Percentiles rank a stretch among this genome's conserved stretches.
Conservation (phyloP, 2,888 invertebrate genomes). For the Empis stercorea region DNA sequence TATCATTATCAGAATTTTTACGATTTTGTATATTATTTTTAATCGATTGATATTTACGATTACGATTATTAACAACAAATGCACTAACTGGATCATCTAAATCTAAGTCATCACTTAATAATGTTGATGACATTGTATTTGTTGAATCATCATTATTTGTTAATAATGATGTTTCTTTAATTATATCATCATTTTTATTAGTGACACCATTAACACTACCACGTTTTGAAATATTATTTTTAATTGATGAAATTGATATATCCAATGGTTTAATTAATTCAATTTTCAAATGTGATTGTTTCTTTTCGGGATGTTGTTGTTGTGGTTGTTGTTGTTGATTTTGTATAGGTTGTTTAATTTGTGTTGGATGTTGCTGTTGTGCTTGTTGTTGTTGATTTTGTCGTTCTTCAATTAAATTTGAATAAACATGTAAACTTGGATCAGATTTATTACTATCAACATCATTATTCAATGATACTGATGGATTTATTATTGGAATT, state of each 20-base stretch:
- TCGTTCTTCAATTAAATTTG: constrained; percentile 32
- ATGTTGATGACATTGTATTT: constrained; percentile 26
- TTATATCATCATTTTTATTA: constrained; percentile 11
- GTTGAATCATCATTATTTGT: constrained; percentile 10
- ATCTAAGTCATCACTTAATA: constrained; percentile 34
- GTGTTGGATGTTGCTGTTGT: constrained; percentile 1
- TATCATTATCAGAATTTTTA: constrained; percentile 6
- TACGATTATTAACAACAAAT: constrained; percentile 23
- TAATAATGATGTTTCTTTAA: constrained; percentile 3
- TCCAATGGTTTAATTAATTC: too few species aligned
- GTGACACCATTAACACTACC: background rate
- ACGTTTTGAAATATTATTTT: constrained; percentile 7
- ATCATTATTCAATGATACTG: constrained; percentile 12
- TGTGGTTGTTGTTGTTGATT: background rate
- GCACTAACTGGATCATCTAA: constrained; percentile 35
- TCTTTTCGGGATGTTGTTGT: background rate
- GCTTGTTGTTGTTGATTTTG: constrained; percentile 4
- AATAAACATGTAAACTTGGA: constrained; percentile 32
- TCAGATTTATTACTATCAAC: constrained; percentile 17
- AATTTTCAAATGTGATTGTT: background rate
- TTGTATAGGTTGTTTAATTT: constrained; percentile 16
- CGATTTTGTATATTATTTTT: background rate
- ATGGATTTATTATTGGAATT: constrained; percentile 8
- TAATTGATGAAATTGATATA: background rate
- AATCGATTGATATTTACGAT: constrained; percentile 9